Evolutionary conservation across 2,113 vertebrate genomes (phyloP), one percentile per base, ranked within the genome.

Genomic region (Tragelaphus imberbis): DNA sequence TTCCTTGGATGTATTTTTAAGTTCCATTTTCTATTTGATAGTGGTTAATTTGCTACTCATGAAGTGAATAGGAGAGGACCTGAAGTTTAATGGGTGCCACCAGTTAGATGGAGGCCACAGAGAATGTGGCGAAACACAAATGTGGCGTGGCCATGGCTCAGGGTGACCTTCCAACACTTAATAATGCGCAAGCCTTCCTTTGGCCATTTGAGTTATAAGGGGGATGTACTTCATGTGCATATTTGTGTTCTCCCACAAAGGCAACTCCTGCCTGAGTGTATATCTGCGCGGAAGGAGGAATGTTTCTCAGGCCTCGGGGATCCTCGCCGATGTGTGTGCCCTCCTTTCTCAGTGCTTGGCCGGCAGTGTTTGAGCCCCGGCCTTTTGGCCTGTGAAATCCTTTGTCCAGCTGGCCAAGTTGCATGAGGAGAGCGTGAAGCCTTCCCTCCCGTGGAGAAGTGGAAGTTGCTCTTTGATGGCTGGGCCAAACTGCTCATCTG

Each of bases 381-480:
- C 51, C 90, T 77, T 71, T 85, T 88, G 77, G 53, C 58, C 77
- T 80, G n/a, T 2, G 0, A 44, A 85, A 79, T 44, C 87, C 80
- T 85, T 71, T 79, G 92, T 93, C 96, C 91, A 58, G 68, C 84
- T 97, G 90, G 85, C 71, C 33, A 2, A 58, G 51, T 85, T 80
- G 44, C 40, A 8, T 19, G 58, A 19, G 56, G 94, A 84, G 85
- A 58, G 44, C 33, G 0, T 15, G 40, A 53, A 93, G 79, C 82
- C 53, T 65, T 65, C 53, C 47, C 61, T 89, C 65, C 90, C 6
- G 0, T 2, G 63, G 61, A 90, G 88, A 80, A 87, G 28, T 47
- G 58, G 84, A 23, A 44, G 49, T n/a, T 88, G 4, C 1, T 82
- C 85, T 92, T 82, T 30, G 92, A 36, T 28, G 36, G 49, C 56